Evolutionary conservation across 2,113 vertebrate species (phyloP).

Genomic region (Passer montanus): DNA sequence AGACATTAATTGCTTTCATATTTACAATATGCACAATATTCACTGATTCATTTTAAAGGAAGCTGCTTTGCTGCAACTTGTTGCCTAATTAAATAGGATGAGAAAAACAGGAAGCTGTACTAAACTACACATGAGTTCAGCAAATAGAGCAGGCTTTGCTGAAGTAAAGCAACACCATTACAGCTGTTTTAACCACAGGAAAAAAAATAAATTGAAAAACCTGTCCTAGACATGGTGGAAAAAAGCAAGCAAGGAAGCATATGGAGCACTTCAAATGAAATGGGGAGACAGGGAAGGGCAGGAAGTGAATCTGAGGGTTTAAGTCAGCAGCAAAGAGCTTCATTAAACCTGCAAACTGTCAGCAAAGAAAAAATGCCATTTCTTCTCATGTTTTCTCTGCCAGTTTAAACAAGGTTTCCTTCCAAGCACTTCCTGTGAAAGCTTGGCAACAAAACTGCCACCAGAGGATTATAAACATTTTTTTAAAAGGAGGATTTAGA

Average conservation of each 20-base stretch:
- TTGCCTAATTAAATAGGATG: neutral
- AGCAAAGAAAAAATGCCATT: neutral
- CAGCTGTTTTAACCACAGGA: neutral
- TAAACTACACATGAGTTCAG: neutral
- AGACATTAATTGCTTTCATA: neutral
- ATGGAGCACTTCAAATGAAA: neutral
- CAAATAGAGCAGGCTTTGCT: neutral
- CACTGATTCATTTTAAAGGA: conserved; percentile 25
- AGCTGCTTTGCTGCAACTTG: conserved; percentile 19
- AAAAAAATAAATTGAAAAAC: neutral
- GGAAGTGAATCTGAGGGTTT: neutral
- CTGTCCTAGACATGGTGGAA: neutral
- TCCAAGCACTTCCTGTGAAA: conserved; percentile 26
- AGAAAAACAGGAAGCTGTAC: conserved; percentile 37
- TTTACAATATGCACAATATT: neutral
- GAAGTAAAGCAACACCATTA: neutral
- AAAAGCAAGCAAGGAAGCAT: neutral
- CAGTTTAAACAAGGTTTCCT: neutral
- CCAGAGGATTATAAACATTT: neutral
- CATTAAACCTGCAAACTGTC: neutral
- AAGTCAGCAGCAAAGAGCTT: neutral
- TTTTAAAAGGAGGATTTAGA: neutral
- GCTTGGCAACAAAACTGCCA: neutral
- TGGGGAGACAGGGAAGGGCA: neutral
- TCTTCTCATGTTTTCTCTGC: neutral